phyloP scores from a whole-genome alignment of 1,140 invertebrate genomes.

The Drosophila pseudoobscura region DNA sequence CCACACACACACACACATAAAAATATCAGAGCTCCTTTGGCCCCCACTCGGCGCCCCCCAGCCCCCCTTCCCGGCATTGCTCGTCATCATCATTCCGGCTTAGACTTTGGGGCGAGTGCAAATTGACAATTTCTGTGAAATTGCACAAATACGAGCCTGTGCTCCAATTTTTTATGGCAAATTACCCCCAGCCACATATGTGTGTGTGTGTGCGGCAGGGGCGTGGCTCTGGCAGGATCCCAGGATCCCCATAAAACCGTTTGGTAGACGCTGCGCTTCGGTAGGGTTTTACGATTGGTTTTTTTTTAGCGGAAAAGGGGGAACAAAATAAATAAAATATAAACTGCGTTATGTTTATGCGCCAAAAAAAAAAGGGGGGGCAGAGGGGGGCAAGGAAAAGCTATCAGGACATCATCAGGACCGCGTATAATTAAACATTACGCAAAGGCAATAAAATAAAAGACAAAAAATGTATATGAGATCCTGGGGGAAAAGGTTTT shows the following conservation, averaged over 20 bases:
- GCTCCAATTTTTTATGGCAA: constrained; percentile 80
- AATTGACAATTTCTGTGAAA: constrained; percentile 81
- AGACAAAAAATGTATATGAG: constrained; percentile 16
- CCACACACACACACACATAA: constrained; percentile 58
- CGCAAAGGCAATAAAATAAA: constrained; percentile 60
- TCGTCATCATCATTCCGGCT: constrained; percentile 46
- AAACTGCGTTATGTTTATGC: constrained; percentile 81
- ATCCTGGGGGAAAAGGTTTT: background rate
- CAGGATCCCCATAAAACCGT: constrained; percentile 62
- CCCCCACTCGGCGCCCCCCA: background rate
- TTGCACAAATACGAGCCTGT: constrained; percentile 76
- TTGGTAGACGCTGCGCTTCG: constrained; percentile 56
- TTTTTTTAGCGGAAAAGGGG: constrained; percentile 47
- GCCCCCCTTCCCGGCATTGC: constrained; percentile 11
- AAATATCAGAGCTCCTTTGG: constrained; percentile 65
- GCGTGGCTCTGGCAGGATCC: constrained; percentile 26
- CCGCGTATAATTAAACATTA: constrained; percentile 75
- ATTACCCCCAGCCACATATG: constrained; percentile 69
- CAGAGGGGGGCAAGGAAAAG: constrained; percentile 25
- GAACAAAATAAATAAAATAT: constrained; percentile 77
- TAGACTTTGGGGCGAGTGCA: constrained; percentile 74
- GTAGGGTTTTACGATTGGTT: constrained; percentile 74
- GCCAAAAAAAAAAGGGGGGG: constrained; percentile 19
- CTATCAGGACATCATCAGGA: constrained; percentile 65
- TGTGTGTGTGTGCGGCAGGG: background rate